Conservation (phyloP, 2,113 vertebrate species). For the Platysternon megacephalum region DNA sequence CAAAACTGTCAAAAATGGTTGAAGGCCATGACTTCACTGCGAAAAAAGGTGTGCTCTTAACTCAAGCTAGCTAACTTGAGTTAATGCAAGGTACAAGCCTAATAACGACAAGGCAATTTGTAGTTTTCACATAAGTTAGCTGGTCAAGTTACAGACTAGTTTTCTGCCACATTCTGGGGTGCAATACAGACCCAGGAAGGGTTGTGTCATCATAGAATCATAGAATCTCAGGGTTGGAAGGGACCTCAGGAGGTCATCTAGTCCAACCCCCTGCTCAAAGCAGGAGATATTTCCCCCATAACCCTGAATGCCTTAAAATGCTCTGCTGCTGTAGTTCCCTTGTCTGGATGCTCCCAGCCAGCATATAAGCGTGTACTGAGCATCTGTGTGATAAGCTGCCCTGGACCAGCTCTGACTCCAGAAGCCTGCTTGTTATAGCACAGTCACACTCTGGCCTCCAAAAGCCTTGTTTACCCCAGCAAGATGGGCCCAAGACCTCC, state of each 20-base stretch:
- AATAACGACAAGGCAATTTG: background rate
- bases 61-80: background rate
- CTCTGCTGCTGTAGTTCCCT: background rate
- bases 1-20: background rate
- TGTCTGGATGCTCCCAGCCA: background rate
- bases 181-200: background rate
- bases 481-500: background rate
- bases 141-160: background rate
- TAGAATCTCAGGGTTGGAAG: too few relatives aligned
- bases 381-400: background rate
- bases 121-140: conserved; percentile 21
- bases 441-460: background rate
- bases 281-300: background rate
- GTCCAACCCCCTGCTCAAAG: too few relatives aligned
- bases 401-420: background rate
- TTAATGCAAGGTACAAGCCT: background rate
- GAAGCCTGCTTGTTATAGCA: background rate
- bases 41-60: background rate
- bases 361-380: background rate
- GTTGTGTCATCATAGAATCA: background rate
- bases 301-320: background rate
- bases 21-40: background rate
- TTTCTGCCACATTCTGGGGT: background rate
- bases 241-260: too few relatives aligned
- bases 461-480: background rate